Evolutionary conservation across 2,797 vertebrate species (phyloP), one percentile per base, ranked within the genome.

Genomic region (Poecilia velifera): DNA sequence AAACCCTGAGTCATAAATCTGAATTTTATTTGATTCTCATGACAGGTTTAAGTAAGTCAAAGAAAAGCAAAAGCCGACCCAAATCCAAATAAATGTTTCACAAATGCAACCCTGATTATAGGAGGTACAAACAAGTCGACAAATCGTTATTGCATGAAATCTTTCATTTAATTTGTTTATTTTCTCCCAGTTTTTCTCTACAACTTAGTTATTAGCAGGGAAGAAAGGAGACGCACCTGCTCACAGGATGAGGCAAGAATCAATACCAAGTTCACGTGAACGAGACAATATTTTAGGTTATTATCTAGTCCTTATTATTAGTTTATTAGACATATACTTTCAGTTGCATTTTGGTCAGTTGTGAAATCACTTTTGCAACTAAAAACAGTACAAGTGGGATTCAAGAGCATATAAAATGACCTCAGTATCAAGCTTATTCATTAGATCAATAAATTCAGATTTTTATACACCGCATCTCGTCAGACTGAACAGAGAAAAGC

Each of bases 31-130:
- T 59, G 78, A 36, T 79, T 34, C 80, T 83, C 77, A 83, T 77
- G 83, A 62, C 79, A 59, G 13, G 57, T 85, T 82, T 82, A 86
- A 87, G 82, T 76, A 7, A 8, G 66, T 43, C n/a, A 41, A 43
- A 87, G 74, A 85, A 86, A 78, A 87, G 28, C 88, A 86, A 89
- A 89, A 89, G 89, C 84, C 89, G 77, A 91, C 51, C 80, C 91
- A 77, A 84, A 93, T 91, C 75, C 86, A 87, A 81, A 76, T 76
- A 66, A 80, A 77, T 73, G 79, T 89, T 72, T 84, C 68, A 45
- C 87, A 59, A 55, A 87, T 91, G 85, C 91, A 94, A 91, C 87
- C 93, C 93, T 82, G 83, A 62, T 83, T 79, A 25, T 81, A 62
- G 79, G 87, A 90, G 43, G 84, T 83, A 86, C 36, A 47, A 36